A percentile compares a stretch with the other conserved stretches of the same genome.
phyloP scores from a whole-genome alignment of 2,113 vertebrate species.

The Alexandromys fortis region DNA sequence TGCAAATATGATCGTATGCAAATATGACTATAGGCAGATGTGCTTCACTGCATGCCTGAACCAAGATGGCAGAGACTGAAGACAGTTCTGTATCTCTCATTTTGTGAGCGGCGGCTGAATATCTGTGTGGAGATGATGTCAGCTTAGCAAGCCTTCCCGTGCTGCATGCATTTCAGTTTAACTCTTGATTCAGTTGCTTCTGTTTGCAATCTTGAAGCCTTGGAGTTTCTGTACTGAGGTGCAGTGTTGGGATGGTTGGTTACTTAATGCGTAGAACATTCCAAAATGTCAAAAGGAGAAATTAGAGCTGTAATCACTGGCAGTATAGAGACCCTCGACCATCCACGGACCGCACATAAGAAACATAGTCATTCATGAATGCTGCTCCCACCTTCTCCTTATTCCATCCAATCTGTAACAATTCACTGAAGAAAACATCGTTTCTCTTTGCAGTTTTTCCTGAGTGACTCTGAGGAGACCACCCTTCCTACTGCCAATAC shows the following conservation, averaged over 20 bases:
- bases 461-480: constrained; percentile 86
- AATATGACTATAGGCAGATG: neutral
- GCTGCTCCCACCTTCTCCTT: neutral
- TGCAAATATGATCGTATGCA: neutral
- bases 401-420: constrained; percentile 45
- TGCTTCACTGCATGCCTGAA: neutral
- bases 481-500: constrained; percentile 87
- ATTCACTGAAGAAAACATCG: constrained; percentile 47
- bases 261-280: constrained; percentile 38
- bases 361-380: neutral
- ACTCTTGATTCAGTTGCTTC: neutral
- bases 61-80: neutral
- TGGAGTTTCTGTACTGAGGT: neutral
- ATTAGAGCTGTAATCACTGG: neutral
- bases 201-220: neutral
- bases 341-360: neutral
- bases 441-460: constrained; percentile 92
- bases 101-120: neutral
- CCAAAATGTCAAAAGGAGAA: neutral
- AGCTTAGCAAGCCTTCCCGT: neutral
- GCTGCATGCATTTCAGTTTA: neutral
- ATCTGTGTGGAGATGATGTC: accelerated
- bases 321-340: neutral
- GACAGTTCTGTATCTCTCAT: neutral
- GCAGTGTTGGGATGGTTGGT: neutral